Evolutionary conservation across 2,113 vertebrate species (phyloP).

Genomic region (Myiagra hebetior): DNA sequence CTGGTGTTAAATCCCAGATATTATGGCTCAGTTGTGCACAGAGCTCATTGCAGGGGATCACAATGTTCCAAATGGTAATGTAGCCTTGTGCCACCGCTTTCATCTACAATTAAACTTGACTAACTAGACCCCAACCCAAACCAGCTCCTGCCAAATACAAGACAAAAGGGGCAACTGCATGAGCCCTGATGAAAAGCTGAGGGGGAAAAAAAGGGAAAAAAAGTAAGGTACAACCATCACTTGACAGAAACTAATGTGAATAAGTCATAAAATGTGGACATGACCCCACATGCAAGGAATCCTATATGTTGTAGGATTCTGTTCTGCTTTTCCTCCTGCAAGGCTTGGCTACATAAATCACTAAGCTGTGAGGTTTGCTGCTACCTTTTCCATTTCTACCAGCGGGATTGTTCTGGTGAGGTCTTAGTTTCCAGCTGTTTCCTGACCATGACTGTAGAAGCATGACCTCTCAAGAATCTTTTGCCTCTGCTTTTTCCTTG

Average conservation of each 20-base stretch:
- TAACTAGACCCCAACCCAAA: neutral
- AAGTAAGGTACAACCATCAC: neutral
- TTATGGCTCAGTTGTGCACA: neutral
- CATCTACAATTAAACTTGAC: neutral
- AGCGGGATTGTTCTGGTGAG: neutral
- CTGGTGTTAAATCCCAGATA: neutral
- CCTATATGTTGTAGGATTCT: neutral
- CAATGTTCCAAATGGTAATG: neutral
- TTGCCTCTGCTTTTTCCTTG: neutral
- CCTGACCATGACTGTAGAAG: neutral
- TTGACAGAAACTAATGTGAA: neutral
- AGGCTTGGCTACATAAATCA: neutral
- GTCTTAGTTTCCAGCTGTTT: neutral
- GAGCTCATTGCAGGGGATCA: neutral
- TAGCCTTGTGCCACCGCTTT: neutral
- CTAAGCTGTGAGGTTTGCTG: neutral
- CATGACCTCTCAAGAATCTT: neutral
- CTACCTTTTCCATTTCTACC: neutral
- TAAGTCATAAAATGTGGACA: slow-evolving; percentile 11
- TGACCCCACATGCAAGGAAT: slow-evolving; percentile 17
- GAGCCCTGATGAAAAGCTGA: rapidly evolving
- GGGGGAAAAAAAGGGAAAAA: rapidly evolving
- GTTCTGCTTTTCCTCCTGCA: neutral
- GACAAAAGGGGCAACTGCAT: neutral
- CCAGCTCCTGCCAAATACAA: neutral